Percentiles rank a stretch among this genome's conserved stretches.
These are phyloP conservation scores for Drosophila sordidapex DNA, from an alignment of 2,888 invertebrate genomes.

Conservation along the genomic window DNA sequence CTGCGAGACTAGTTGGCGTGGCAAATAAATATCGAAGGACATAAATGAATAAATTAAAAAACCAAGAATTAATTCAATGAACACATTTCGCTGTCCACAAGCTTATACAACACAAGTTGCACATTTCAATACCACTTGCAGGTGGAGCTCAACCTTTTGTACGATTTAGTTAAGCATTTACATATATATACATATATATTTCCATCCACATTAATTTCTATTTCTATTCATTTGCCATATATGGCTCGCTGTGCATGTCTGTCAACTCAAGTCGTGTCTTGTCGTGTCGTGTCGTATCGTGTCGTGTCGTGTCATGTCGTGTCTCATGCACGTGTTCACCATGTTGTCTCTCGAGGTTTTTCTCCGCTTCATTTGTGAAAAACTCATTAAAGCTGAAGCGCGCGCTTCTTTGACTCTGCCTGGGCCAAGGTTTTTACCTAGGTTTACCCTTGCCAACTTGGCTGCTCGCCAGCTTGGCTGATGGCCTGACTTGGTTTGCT, in stretches of 20 bases:
- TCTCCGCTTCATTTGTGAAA: conserved; percentile 33
- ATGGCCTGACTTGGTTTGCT: conserved; percentile 67
- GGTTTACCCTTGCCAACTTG: conserved; percentile 45
- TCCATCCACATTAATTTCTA: conserved; percentile 11
- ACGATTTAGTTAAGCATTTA: neutral
- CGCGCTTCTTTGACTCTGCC: conserved; percentile 41
- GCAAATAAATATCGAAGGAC: neutral
- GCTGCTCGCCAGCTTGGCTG: conserved; percentile 18
- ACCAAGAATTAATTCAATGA: neutral
- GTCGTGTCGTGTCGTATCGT: neutral
- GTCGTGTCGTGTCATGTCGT: conserved; percentile 4
- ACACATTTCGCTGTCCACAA: neutral
- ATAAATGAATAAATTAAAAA: neutral
- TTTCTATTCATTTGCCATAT: neutral
- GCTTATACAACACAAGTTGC: neutral
- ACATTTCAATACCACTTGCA: neutral
- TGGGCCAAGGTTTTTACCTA: conserved; percentile 64
- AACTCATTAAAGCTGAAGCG: conserved; percentile 67
- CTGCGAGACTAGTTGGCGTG: neutral
- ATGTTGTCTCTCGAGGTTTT: conserved; percentile 9
- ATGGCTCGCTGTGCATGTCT: conserved; percentile 1
- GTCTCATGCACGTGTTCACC: conserved; percentile 41
- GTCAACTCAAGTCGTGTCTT: conserved; percentile 9
- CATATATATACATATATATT: neutral
- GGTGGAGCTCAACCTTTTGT: neutral